Percentiles rank a stretch among this genome's conserved stretches.
Evolutionary conservation across 2,888 invertebrate species (phyloP).

Genomic region (Dolomedes plantarius): DNA sequence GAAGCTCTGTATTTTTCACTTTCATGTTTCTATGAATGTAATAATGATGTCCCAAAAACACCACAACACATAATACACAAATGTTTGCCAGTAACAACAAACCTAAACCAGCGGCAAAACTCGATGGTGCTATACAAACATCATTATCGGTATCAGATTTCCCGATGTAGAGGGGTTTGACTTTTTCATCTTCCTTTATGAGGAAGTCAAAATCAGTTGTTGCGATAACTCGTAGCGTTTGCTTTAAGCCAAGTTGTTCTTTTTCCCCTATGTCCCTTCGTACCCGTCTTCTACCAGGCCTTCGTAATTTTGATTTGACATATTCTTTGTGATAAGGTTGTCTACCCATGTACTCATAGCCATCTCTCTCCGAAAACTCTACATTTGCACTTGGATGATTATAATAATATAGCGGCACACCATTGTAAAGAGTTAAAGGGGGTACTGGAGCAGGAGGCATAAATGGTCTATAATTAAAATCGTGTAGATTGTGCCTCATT

Average conservation of each 20-base stretch:
- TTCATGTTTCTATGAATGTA: slow-evolving; percentile 40
- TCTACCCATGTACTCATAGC: slow-evolving; percentile 15
- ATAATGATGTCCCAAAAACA: slow-evolving; percentile 62
- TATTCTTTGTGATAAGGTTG: slow-evolving; percentile 49
- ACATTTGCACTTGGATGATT: slow-evolving; percentile 22
- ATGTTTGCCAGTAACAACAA: slow-evolving; percentile 55
- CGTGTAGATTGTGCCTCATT: neutral
- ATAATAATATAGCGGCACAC: slow-evolving; percentile 48
- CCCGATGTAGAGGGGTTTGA: slow-evolving; percentile 62
- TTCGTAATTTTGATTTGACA: slow-evolving; percentile 62
- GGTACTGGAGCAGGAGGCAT: slow-evolving; percentile 45
- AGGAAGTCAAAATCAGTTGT: slow-evolving; percentile 94
- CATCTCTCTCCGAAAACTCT: slow-evolving; percentile 14
- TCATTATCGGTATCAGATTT: slow-evolving; percentile 66
- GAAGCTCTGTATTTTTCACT: slow-evolving; percentile 39
- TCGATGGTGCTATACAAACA: slow-evolving; percentile 72
- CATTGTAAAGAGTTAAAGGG: slow-evolving; percentile 57
- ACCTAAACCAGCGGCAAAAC: slow-evolving; percentile 69
- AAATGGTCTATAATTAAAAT: slow-evolving; percentile 19
- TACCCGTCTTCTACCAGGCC: slow-evolving; percentile 71
- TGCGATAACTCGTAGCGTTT: slow-evolving; percentile 92
- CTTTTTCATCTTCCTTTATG: slow-evolving; percentile 72
- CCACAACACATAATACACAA: slow-evolving; percentile 70
- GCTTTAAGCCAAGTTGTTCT: slow-evolving; percentile 85
- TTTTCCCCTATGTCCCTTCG: slow-evolving; percentile 69